phyloP scores from a whole-genome alignment of 2,888 invertebrate genomes.

The Calameuta pallipes region DNA sequence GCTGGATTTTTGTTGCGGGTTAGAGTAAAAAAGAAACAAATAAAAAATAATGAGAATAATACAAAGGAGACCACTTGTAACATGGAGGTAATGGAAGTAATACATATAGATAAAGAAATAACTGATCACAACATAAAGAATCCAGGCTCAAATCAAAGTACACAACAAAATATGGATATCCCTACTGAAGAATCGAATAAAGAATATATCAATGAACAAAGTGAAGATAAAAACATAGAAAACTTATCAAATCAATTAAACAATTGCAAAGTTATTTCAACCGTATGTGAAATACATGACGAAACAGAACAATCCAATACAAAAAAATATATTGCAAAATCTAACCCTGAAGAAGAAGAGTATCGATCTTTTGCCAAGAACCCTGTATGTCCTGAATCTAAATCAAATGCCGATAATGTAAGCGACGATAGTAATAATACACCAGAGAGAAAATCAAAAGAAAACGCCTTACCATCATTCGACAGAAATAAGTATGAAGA shows the following conservation, averaged over 20 bases:
- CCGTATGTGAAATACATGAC: neutral
- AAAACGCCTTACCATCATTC: constrained; percentile 15
- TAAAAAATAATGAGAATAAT: neutral
- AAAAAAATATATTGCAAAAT: neutral
- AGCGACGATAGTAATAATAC: constrained; percentile 1
- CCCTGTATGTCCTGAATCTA: neutral
- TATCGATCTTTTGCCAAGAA: neutral
- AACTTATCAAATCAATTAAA: constrained; percentile 18
- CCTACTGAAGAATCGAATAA: neutral
- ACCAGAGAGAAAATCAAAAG: constrained; percentile 27
- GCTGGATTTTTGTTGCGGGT: constrained; percentile 82
- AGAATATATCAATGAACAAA: neutral
- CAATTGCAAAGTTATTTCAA: constrained; percentile 16
- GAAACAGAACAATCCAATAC: neutral
- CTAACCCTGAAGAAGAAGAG: neutral
- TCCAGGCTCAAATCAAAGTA: neutral
- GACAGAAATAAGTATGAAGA: constrained; percentile 41
- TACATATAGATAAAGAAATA: neutral
- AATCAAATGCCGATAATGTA: neutral
- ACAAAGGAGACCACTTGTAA: neutral
- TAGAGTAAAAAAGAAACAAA: constrained; percentile 68
- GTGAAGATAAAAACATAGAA: neutral
- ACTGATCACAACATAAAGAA: neutral
- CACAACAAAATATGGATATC: neutral
- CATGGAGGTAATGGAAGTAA: neutral